These are phyloP conservation scores for Smutsia gigantea DNA, from an alignment of 2,797 vertebrate species.

Conservation along the genomic window DNA sequence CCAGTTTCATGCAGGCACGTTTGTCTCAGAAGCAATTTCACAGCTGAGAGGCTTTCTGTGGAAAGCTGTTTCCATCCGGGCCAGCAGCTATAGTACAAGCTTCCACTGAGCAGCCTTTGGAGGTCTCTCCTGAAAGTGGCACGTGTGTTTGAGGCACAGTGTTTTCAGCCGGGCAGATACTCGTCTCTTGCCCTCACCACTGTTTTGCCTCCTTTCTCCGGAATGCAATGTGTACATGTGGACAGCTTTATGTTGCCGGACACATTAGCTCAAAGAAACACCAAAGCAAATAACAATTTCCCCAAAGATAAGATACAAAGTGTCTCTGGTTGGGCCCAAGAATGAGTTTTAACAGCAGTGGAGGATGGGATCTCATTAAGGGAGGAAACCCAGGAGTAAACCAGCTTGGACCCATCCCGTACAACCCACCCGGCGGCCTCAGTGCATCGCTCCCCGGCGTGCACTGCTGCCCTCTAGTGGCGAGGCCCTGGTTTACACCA, in stretches of 20 bases:
- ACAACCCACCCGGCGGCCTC: rapidly evolving
- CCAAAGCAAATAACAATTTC: not conserved
- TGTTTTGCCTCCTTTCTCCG: not conserved
- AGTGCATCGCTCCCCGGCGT: not conserved
- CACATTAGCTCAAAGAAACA: not conserved
- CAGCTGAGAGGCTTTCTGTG: constrained; percentile 8
- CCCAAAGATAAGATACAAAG: not conserved
- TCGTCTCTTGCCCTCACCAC: not conserved
- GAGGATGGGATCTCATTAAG: not conserved
- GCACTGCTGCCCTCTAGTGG: constrained; percentile 59
- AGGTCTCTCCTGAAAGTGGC: not conserved
- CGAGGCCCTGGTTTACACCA: not conserved
- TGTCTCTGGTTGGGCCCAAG: not conserved
- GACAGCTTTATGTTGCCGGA: not conserved
- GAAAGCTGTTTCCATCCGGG: not conserved
- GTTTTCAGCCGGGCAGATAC: not conserved
- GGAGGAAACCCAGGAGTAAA: not conserved
- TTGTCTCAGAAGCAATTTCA: constrained; percentile 48
- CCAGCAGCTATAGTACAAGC: not conserved
- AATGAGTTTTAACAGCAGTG: not conserved
- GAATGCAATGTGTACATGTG: not conserved
- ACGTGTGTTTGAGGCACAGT: not conserved
- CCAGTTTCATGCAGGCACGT: not conserved
- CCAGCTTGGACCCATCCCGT: rapidly evolving
- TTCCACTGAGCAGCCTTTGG: not conserved